Evolutionary conservation across 1,140 invertebrate genomes (phyloP), one percentile per base, ranked within the genome.

Genomic region (Proales similis): DNA sequence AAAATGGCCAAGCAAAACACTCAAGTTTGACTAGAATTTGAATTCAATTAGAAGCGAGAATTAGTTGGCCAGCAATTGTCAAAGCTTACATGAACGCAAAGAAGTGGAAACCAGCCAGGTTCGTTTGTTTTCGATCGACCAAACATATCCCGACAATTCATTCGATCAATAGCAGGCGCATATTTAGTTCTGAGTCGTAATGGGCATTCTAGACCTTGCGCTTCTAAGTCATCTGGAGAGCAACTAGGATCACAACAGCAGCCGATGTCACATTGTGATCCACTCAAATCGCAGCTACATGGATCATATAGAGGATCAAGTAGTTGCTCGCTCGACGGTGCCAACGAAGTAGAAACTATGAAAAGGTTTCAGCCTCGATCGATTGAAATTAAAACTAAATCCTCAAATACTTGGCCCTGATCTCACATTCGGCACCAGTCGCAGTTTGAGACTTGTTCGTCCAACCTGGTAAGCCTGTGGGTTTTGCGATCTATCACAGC

Each of bases 91-190:
- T 57, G 36, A 12, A 57, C 45, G 29, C 51, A 57, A 4, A 57
- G 27, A 26, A 57, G 39, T 12, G 51, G 51, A 57, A 57, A 57
- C 51, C 51, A 57, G 12, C 45, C 51, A 19, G 39, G 24, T 27
- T 57, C 33, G 20, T 30, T 43, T 26, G 27, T 20, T 42, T 42
- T 57, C 11, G 7, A 42, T 17, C 45, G 30, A n/a, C 30, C 30
- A 9, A 12, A 57, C 11, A 43, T 42, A 14, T 57, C 51, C 27
- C 45, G 24, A 17, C 51, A 57, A n/a, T 14, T 42, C 33, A 24
- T 42, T 17, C 22, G 39, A 7, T 57, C 51, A 14, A 57, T 27
- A 19, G 20, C 45, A 42, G 39, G 39, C 4, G 39, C 51, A 9
- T 42, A 57, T 1, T 42, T 20, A 22, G n/a, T 20, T 14, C 51